phyloP scores from a whole-genome alignment of 2,113 vertebrate species.

The Peromyscus polionotus region DNA sequence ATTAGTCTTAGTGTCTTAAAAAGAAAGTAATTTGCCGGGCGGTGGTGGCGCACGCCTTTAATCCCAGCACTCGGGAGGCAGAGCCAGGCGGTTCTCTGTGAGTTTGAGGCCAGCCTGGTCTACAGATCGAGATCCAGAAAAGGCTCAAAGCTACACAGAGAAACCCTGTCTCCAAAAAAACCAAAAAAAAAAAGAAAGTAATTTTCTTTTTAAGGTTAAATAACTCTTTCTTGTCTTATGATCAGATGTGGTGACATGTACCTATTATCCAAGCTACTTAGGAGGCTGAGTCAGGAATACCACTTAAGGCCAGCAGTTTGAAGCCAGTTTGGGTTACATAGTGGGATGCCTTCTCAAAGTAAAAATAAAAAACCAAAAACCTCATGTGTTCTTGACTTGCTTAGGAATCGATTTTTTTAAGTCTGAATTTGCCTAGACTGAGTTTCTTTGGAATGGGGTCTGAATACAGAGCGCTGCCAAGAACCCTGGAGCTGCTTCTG shows the following conservation, averaged over 20 bases:
- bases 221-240: neutral
- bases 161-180: too few relatives aligned
- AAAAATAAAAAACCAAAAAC: neutral
- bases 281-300: neutral
- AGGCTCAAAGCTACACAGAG: too few relatives aligned
- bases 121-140: too few relatives aligned
- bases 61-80: too few relatives aligned
- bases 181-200: neutral
- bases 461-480: neutral
- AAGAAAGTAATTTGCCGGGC: neutral
- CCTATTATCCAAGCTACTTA: neutral
- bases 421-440: slow-evolving; percentile 16
- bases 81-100: too few relatives aligned
- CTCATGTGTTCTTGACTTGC: slow-evolving; percentile 24
- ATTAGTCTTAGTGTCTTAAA: slow-evolving; percentile 22
- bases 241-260: neutral
- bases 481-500: neutral
- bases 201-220: slow-evolving; percentile 50
- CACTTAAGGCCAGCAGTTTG: neutral
- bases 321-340: neutral
- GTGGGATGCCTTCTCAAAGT: neutral
- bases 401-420: neutral
- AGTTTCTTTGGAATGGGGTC: slow-evolving; percentile 19
- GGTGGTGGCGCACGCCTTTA: too few relatives aligned
- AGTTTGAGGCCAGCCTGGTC: too few relatives aligned